Conservation (phyloP, 2,113 vertebrate species). For the Atractosteus spatula region DNA sequence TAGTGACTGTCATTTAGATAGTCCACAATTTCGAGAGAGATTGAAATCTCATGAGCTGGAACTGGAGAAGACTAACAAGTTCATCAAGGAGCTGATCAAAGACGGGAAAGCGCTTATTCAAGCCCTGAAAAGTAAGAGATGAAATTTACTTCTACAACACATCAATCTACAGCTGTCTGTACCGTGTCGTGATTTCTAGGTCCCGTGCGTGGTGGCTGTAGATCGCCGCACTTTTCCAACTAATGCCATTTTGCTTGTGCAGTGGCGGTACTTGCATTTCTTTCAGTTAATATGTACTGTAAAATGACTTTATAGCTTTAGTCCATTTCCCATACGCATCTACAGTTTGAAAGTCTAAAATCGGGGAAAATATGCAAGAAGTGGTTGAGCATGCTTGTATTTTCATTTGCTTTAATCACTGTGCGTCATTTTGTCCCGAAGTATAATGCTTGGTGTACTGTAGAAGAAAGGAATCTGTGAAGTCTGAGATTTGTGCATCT, state of each 20-base stretch:
- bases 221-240: not conserved
- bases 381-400: too few relatives aligned
- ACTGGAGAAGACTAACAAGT: conserved; percentile 97
- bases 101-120: conserved; percentile 88
- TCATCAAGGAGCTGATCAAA: conserved; percentile 97
- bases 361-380: too few relatives aligned
- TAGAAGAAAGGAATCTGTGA: too few relatives aligned
- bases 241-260: not conserved
- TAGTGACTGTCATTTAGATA: conserved; percentile 94
- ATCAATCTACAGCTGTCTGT: not conserved
- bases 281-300: too few relatives aligned
- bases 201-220: not conserved
- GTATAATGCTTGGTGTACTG: too few relatives aligned
- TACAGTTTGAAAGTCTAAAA: too few relatives aligned
- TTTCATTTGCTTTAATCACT: too few relatives aligned
- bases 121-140: conserved; percentile 85
- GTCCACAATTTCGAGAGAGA: conserved; percentile 88
- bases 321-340: too few relatives aligned
- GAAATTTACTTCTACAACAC: not conserved
- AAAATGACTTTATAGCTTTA: too few relatives aligned
- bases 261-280: too few relatives aligned
- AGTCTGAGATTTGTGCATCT: too few relatives aligned
- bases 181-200: not conserved
- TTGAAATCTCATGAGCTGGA: conserved; percentile 92
- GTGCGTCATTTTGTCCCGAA: too few relatives aligned